Base-by-base conservation (phyloP, 53 echinoderm and acorn worm genomes). In the Mesocentrotus franciscanus region DNA sequence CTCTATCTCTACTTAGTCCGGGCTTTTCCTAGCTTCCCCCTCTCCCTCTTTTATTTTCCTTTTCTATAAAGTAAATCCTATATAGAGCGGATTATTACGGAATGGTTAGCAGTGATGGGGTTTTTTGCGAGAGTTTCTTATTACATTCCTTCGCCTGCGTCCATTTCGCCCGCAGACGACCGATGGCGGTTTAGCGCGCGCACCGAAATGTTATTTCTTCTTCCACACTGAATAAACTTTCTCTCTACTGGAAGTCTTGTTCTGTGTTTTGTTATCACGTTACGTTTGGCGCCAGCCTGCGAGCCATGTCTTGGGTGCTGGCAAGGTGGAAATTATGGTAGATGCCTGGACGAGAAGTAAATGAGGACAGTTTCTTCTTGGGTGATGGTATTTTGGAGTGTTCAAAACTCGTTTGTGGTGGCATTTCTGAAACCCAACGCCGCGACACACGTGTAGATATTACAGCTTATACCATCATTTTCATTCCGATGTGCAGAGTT, bases 251-350 rank as follows among this genome's bases (percentile, higher is more conserved):
- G 13, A 26, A 61, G 66, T 56, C 62, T 92, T 92, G 92, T 92
- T 92, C 56, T 64, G 26, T 92, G 92, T 92, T 92, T 92, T 39
- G 92, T 92, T 92, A 92, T 92, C 92, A 92, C 68, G 92, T 92
- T 92, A 68, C 92, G 33, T 22, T 33, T 14, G 92, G 92, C 92
- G 92, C 32, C 92, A 92, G 92, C 92, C 92, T 92, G 34, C 22
- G 12, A 92, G 92, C 61, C 61, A 61, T 92, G 92, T 39, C 92
- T 92, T 64, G 33, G 58, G 29, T 60, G 14, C 33, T 26, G 16
- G 58, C 90, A 90, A 90, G 60, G 90, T 58, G 58, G 61, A 60
- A 60, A 90, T 90, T 57, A 90, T 90, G 90, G 58, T 58, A 29
- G 90, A 9, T 58, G 57, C 55, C 59, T 27, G 14, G 33, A 56